Conservation (phyloP, 2,797 vertebrate species). For the Aphelocoma californica region DNA sequence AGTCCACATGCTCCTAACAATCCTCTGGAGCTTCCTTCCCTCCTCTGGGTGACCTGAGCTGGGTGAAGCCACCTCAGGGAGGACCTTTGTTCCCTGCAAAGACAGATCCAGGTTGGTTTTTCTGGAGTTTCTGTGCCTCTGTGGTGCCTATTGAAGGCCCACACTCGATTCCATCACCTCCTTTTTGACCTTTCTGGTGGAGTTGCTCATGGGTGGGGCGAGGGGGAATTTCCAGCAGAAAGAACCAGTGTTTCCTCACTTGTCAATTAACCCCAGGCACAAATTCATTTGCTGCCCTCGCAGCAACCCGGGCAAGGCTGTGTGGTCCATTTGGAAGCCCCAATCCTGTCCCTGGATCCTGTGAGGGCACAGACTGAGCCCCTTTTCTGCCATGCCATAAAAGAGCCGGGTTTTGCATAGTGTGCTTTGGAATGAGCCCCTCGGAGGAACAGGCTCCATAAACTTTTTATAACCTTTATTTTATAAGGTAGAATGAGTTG, state of each 20-base stretch:
- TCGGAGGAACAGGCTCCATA: slow-evolving; percentile 66
- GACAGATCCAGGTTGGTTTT: not conserved
- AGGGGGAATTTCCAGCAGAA: not conserved
- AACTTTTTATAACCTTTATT: slow-evolving; percentile 74
- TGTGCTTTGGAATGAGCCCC: slow-evolving; percentile 64
- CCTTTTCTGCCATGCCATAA: slow-evolving; percentile 39
- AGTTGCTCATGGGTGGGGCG: accelerated
- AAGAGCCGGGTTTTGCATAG: slow-evolving; percentile 28
- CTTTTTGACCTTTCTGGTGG: not conserved
- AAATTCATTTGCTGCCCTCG: not conserved
- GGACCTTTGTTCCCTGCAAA: not conserved
- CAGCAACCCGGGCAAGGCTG: slow-evolving; percentile 17
- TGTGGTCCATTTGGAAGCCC: slow-evolving; percentile 44
- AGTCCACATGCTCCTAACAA: accelerated
- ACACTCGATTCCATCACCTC: accelerated
- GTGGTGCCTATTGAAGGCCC: not conserved
- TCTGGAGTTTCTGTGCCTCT: not conserved
- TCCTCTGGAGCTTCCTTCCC: not conserved
- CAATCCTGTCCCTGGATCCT: not conserved
- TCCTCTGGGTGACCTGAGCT: not conserved
- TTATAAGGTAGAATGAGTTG: slow-evolving; percentile 69
- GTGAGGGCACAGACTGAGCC: not conserved
- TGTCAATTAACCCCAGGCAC: not conserved
- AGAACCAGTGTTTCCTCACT: not conserved
- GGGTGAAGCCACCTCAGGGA: not conserved